Evolutionary conservation across 2,888 invertebrate genomes (phyloP).

Genomic region (Lamproptera curius): DNA sequence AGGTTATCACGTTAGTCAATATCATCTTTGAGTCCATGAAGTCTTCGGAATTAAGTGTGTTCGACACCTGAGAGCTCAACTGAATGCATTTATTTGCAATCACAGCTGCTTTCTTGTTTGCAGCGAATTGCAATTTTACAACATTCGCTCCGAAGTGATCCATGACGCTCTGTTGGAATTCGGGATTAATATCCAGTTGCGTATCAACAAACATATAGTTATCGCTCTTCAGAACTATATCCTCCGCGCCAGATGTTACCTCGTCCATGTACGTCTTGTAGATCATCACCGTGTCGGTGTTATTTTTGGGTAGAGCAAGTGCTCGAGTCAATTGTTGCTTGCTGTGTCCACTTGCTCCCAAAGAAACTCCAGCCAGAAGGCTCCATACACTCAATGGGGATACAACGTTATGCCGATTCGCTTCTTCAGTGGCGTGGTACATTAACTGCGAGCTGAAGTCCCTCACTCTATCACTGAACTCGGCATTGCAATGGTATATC

Average conservation of each 20-base stretch:
- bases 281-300: conserved; percentile 36
- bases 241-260: conserved; percentile 34
- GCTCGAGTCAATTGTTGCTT: conserved; percentile 45
- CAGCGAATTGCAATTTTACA: conserved; percentile 46
- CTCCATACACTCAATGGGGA: conserved; percentile 68
- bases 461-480: conserved; percentile 53
- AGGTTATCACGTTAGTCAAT: conserved; percentile 81
- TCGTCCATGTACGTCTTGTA: conserved; percentile 45
- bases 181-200: conserved; percentile 36
- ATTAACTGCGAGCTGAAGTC: conserved; percentile 57
- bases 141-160: conserved; percentile 52
- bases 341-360: conserved; percentile 53
- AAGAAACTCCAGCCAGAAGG: conserved; percentile 53
- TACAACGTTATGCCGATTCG: conserved; percentile 54
- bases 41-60: conserved; percentile 63
- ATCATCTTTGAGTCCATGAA: conserved; percentile 78
- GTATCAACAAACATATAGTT: conserved; percentile 58
- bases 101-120: conserved; percentile 40
- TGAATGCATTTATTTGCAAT: conserved; percentile 52
- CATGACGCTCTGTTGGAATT: conserved; percentile 37
- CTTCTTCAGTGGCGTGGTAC: conserved; percentile 50
- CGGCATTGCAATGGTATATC: conserved; percentile 45
- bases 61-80: conserved; percentile 48
- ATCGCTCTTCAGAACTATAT: conserved; percentile 47
- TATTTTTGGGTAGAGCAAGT: conserved; percentile 49